phyloP scores from a whole-genome alignment of 2,888 invertebrate species.

The Nysson spinosus region DNA sequence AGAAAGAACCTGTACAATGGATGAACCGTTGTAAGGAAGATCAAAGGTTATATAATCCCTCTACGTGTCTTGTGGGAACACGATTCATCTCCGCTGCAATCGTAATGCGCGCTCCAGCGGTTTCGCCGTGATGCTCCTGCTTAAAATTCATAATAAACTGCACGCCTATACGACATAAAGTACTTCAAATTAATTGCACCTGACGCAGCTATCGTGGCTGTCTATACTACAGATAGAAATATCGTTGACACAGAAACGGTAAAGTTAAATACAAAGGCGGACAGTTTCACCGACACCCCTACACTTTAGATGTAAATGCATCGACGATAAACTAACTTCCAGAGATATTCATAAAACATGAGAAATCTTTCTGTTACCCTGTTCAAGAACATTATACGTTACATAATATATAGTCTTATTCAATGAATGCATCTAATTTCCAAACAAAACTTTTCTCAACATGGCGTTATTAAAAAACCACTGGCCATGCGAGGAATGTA shows the following conservation, averaged over 20 bases:
- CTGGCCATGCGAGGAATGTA: too few species aligned
- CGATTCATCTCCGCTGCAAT: constrained; percentile 62
- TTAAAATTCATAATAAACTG: constrained; percentile 60
- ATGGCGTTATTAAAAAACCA: too few species aligned
- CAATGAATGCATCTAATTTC: too few species aligned
- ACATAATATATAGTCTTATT: too few species aligned
- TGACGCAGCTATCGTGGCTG: constrained; percentile 21
- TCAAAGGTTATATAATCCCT: constrained; percentile 65
- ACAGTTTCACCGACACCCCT: constrained; percentile 3
- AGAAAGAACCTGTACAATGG: constrained; percentile 63
- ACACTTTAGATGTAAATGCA: too few species aligned
- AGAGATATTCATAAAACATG: too few species aligned
- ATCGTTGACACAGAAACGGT: constrained; percentile 32
- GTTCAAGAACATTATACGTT: too few species aligned
- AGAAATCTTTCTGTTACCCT: too few species aligned
- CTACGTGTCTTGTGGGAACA: constrained; percentile 64
- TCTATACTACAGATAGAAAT: neutral
- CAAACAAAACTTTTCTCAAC: too few species aligned
- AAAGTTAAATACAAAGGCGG: constrained; percentile 7
- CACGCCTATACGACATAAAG: constrained; percentile 48
- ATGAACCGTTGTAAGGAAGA: constrained; percentile 64
- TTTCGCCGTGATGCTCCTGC: constrained; percentile 47
- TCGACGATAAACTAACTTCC: too few species aligned
- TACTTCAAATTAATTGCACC: constrained; percentile 50
- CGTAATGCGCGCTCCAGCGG: constrained; percentile 52